Evolutionary conservation across 2,888 invertebrate species (phyloP).

Genomic region (Cephonodes hylas): DNA sequence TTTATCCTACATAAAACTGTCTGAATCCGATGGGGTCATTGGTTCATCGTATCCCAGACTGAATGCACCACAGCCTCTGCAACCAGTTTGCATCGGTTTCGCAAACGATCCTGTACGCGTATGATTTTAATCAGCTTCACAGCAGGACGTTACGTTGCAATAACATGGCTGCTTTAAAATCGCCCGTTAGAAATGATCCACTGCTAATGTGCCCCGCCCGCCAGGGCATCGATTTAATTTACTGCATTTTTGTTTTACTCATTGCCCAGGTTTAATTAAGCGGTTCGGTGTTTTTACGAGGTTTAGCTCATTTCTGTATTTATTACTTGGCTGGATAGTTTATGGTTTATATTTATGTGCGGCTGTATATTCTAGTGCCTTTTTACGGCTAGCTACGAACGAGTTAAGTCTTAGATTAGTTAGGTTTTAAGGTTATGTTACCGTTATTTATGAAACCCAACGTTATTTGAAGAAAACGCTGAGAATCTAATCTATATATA

Average conservation of each 20-base stretch:
- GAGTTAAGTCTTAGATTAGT: too few relatives aligned
- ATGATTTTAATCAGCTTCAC: conserved; percentile 19
- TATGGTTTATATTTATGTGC: too few relatives aligned
- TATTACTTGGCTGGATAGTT: too few relatives aligned
- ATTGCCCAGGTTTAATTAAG: neutral
- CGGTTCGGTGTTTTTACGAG: neutral
- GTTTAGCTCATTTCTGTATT: neutral
- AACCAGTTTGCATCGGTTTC: neutral
- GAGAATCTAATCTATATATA: too few relatives aligned
- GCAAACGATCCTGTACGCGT: conserved; percentile 10
- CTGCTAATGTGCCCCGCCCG: neutral
- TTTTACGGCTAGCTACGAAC: too few relatives aligned
- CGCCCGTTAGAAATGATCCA: conserved; percentile 2
- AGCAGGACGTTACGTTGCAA: conserved; percentile 16
- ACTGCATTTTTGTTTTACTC: neutral
- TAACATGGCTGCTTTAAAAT: neutral
- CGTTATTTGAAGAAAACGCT: too few relatives aligned
- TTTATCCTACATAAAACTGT: too few relatives aligned
- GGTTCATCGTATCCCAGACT: neutral
- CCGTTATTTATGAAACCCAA: too few relatives aligned
- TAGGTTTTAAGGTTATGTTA: too few relatives aligned
- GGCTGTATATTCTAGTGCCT: too few relatives aligned
- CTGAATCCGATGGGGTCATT: neutral
- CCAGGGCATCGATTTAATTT: neutral
- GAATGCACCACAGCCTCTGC: neutral